Conservation (phyloP, 2,113 vertebrate species). For the Osmerus eperlanus region DNA sequence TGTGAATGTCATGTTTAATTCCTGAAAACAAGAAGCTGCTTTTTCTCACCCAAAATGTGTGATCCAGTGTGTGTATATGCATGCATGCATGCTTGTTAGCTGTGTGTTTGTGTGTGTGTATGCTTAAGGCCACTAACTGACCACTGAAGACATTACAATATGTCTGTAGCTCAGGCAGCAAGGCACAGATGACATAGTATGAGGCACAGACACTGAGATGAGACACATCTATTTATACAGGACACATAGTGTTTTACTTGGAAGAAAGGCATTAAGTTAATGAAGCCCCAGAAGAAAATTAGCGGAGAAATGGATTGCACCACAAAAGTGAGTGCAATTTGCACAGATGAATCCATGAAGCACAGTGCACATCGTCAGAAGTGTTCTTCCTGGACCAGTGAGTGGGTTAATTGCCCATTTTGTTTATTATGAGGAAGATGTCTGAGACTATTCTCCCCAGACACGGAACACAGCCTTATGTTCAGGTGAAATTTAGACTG, state of each 20-base stretch:
- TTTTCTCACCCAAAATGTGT: slow-evolving; percentile 41
- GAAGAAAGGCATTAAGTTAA: slow-evolving; percentile 56
- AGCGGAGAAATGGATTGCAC: slow-evolving; percentile 64
- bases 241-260: slow-evolving; percentile 51
- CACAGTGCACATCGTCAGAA: slow-evolving; percentile 50
- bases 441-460: slow-evolving; percentile 56
- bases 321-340: slow-evolving; percentile 68
- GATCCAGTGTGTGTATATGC: not conserved
- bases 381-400: slow-evolving; percentile 51
- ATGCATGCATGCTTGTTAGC: not conserved
- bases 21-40: slow-evolving; percentile 52
- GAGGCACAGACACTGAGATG: slow-evolving; percentile 22
- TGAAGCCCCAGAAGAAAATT: slow-evolving; percentile 64
- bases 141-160: slow-evolving; percentile 22
- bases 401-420: slow-evolving; percentile 69
- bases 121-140: slow-evolving; percentile 22
- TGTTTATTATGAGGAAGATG: slow-evolving; percentile 66
- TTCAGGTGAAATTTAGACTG: slow-evolving; percentile 15
- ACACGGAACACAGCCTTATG: slow-evolving; percentile 47
- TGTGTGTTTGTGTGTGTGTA: not conserved
- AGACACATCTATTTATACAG: slow-evolving; percentile 20
- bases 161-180: slow-evolving; percentile 30
- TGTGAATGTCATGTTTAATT: slow-evolving; percentile 61
- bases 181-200: slow-evolving; percentile 19
- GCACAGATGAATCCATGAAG: slow-evolving; percentile 68